A percentile compares a stretch with the other conserved stretches of the same genome.
Conservation (phyloP, 1,140 invertebrate species). For the Anoplolepis gracilipes region DNA sequence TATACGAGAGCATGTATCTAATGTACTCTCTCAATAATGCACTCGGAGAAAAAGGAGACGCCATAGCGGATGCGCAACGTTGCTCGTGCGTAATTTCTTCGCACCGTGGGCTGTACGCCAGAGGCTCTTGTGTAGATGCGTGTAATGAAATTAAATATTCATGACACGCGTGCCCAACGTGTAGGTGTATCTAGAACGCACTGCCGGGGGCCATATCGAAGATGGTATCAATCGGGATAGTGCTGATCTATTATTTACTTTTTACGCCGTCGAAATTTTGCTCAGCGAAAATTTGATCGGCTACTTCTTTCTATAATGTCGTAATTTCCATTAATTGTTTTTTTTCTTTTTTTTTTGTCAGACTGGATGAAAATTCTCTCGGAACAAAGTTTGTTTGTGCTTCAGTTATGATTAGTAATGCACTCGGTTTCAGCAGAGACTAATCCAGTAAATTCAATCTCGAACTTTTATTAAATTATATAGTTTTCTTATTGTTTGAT, state of each 20-base stretch:
- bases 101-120: not conserved
- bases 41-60: not conserved
- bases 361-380: not conserved
- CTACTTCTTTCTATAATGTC: not conserved
- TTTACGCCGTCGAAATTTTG: not conserved
- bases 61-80: slow-evolving; percentile 11
- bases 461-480: too few relatives aligned
- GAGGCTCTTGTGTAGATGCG: not conserved
- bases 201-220: slow-evolving; percentile 2
- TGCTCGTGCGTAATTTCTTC: slow-evolving; percentile 44
- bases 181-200: not conserved
- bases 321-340: not conserved
- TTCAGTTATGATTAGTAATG: too few relatives aligned
- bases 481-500: too few relatives aligned
- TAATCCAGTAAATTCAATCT: too few relatives aligned
- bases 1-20: not conserved
- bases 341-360: too few relatives aligned
- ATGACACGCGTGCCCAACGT: not conserved
- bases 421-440: too few relatives aligned
- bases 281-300: not conserved
- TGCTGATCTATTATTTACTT: not conserved
- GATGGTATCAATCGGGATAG: slow-evolving; percentile 17
- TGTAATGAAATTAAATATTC: slow-evolving; percentile 48
- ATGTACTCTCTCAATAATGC: not conserved
- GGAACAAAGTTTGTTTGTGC: not conserved